Percentiles rank a stretch among this genome's conserved stretches.
phyloP scores from a whole-genome alignment of 1,140 invertebrate genomes.

The Chironomus tepperi region DNA sequence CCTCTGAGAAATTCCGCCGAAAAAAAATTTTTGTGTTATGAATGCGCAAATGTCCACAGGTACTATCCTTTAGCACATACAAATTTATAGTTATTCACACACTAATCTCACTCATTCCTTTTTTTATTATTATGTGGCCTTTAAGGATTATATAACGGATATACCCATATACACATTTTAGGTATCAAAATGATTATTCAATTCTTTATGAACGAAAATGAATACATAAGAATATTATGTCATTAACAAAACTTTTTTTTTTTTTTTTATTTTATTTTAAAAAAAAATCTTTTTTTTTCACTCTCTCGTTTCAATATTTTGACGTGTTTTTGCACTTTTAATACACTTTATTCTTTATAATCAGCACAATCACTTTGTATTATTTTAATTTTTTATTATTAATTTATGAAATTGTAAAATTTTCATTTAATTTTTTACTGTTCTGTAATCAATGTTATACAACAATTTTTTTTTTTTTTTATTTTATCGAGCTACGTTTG shows the following conservation, averaged over 20 bases:
- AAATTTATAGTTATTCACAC: not conserved
- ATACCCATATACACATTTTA: conserved; percentile 19
- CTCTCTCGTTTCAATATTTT: conserved; percentile 12
- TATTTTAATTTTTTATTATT: not conserved
- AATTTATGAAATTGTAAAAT: not conserved
- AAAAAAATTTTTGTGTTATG: not conserved
- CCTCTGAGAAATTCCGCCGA: not conserved
- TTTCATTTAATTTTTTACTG: conserved; percentile 23
- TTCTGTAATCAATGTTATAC: conserved; percentile 23
- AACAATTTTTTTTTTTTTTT: conserved; percentile 7
- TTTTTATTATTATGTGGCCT: not conserved
- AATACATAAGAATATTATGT: conserved; percentile 23
- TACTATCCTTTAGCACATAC: not conserved
- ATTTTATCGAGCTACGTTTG: conserved; percentile 13
- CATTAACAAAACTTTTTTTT: not conserved
- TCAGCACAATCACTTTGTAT: not conserved
- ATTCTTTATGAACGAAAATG: conserved; percentile 23
- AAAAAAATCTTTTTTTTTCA: conserved; percentile 11
- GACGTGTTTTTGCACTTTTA: not conserved
- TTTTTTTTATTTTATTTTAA: too few relatives aligned
- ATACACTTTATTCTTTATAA: not conserved
- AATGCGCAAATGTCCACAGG: not conserved
- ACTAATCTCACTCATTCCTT: not conserved
- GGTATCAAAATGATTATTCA: conserved; percentile 24
- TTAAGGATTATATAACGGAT: conserved; percentile 17